A percentile compares a stretch with the other conserved stretches of the same genome.
These are phyloP conservation scores for Aix galericulata DNA, from an alignment of 2,113 vertebrate genomes.

Conservation along the genomic window DNA sequence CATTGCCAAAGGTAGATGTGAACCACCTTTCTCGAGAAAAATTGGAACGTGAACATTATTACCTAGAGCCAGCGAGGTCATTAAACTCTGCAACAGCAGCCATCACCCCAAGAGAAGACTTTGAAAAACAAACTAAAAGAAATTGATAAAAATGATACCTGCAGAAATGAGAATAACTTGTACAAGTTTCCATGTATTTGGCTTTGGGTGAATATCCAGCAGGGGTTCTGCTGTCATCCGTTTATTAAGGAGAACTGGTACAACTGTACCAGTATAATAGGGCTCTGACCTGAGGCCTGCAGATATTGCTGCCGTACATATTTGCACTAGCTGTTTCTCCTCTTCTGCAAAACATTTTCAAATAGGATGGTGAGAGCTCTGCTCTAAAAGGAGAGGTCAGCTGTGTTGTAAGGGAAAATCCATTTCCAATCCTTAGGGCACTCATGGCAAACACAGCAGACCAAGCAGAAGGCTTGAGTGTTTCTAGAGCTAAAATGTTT, in stretches of 20 bases:
- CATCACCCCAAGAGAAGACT: rapidly evolving
- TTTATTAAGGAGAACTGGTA: neutral
- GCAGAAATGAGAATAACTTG: neutral
- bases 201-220: neutral
- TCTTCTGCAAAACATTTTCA: rapidly evolving
- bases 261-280: neutral
- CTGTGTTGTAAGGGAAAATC: neutral
- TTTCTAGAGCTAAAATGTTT: neutral
- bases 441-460: neutral
- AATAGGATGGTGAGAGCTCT: neutral
- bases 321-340: rapidly evolving
- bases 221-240: neutral
- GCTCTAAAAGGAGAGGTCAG: neutral
- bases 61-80: neutral
- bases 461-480: neutral
- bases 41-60: neutral
- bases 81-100: neutral
- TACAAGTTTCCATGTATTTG: neutral
- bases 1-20: neutral
- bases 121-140: neutral
- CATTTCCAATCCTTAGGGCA: neutral
- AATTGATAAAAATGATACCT: neutral
- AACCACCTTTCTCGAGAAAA: neutral
- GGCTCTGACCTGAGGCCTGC: neutral
- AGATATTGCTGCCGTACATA: rapidly evolving